Evolutionary conservation across 2,888 invertebrate genomes (phyloP).

Genomic region (Folsomia manolachei): DNA sequence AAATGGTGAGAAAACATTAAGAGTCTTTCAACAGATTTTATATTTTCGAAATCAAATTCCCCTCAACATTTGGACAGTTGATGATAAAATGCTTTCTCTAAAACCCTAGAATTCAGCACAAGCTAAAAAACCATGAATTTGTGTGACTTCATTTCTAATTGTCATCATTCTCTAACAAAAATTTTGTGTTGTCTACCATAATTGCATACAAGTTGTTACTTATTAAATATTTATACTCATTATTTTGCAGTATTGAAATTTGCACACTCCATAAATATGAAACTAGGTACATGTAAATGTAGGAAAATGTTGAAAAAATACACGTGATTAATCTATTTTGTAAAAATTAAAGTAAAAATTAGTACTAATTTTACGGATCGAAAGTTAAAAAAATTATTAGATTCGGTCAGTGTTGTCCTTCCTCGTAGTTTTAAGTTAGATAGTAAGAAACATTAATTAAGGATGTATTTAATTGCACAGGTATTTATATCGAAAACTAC

Average conservation of each 20-base stretch:
- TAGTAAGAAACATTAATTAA: too few species aligned
- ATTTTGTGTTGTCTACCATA: background rate
- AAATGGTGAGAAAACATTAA: conserved; percentile 19
- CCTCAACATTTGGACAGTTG: background rate
- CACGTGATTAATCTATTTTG: background rate
- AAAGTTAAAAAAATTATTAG: background rate
- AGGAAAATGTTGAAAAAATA: background rate
- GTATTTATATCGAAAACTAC: too few species aligned
- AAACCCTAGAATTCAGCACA: background rate
- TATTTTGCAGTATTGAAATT: background rate
- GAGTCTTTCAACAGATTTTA: conserved; percentile 23
- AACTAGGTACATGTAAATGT: background rate
- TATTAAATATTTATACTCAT: background rate
- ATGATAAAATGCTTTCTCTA: background rate
- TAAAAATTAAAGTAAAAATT: background rate
- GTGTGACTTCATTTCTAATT: background rate
- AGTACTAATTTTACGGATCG: too few species aligned
- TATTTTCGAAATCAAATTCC: conserved; percentile 11
- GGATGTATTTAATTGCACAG: too few species aligned
- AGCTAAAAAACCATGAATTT: background rate
- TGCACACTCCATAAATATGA: background rate
- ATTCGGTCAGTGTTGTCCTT: background rate
- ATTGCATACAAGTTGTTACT: background rate
- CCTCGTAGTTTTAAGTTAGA: too few species aligned
- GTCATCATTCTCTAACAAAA: background rate